These are phyloP conservation scores for Drosophila nikananu DNA, from an alignment of 1,140 invertebrate species.

Conservation along the genomic window DNA sequence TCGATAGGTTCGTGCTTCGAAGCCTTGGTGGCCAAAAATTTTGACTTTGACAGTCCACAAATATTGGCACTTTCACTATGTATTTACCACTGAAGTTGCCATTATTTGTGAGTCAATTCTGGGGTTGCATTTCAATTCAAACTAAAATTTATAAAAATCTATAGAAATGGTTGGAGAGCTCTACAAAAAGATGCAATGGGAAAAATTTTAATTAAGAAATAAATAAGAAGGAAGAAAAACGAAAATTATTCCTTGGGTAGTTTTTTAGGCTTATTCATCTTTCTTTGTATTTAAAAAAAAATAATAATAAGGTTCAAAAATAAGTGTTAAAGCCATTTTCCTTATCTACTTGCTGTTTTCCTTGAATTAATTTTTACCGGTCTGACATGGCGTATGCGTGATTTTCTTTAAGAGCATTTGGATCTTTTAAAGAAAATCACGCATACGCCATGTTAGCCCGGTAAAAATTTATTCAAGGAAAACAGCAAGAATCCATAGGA, in stretches of 20 bases:
- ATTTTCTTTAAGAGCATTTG: slow-evolving; percentile 1
- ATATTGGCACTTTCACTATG: slow-evolving; percentile 3
- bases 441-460: too few relatives aligned
- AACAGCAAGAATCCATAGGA: too few relatives aligned
- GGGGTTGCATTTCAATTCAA: background rate
- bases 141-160: background rate
- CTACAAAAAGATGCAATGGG: background rate
- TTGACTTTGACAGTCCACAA: slow-evolving; percentile 21
- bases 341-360: background rate
- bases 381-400: slow-evolving; percentile 6
- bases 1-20: slow-evolving; percentile 3
- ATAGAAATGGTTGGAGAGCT: background rate
- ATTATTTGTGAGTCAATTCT: background rate
- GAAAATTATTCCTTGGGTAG: too few relatives aligned
- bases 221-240: too few relatives aligned
- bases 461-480: too few relatives aligned
- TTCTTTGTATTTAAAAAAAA: too few relatives aligned
- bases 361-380: background rate
- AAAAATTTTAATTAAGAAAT: too few relatives aligned
- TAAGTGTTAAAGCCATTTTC: too few relatives aligned
- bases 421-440: too few relatives aligned
- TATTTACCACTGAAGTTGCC: background rate
- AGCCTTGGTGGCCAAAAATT: background rate
- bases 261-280: too few relatives aligned
- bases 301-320: too few relatives aligned